A percentile compares a stretch with the other conserved stretches of the same genome.
Evolutionary conservation across 2,888 invertebrate genomes (phyloP).

Genomic region (Hirudinaria manillensis): DNA sequence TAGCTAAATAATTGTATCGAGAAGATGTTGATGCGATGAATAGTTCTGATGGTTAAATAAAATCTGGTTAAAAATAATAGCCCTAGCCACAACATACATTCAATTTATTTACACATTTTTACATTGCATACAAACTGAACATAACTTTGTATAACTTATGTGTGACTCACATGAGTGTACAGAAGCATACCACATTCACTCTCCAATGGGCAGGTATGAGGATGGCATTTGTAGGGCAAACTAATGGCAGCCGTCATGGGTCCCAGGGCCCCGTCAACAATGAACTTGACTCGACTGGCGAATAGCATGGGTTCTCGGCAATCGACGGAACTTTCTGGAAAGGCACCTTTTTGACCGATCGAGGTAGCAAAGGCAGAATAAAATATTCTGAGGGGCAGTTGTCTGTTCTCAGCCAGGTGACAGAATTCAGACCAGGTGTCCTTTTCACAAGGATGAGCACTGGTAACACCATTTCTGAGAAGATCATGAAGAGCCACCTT

Average conservation of each 20-base stretch:
- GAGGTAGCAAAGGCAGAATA: constrained; percentile 35
- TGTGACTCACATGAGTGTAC: not conserved
- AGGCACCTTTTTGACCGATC: not conserved
- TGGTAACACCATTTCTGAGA: constrained; percentile 37
- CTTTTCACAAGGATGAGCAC: constrained; percentile 38
- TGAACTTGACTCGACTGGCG: constrained; percentile 38
- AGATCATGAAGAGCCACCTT: constrained; percentile 31
- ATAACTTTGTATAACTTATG: not conserved
- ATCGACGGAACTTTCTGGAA: constrained; percentile 29
- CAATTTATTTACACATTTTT: not conserved
- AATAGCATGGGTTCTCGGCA: constrained; percentile 32
- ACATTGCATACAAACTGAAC: not conserved
- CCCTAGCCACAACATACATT: too few species aligned
- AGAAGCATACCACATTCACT: not conserved
- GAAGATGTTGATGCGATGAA: too few species aligned
- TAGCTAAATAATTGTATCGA: too few species aligned
- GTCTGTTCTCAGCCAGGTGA: constrained; percentile 32
- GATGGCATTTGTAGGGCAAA: constrained; percentile 31
- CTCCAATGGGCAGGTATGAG: not conserved
- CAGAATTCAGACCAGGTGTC: constrained; percentile 38
- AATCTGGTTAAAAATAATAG: too few species aligned
- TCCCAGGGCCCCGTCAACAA: constrained; percentile 39
- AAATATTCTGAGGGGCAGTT: constrained; percentile 39
- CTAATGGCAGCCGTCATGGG: constrained; percentile 39
- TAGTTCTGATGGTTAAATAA: too few species aligned